Conservation (phyloP, 1,140 invertebrate genomes). For the Drosophila albomicans region DNA sequence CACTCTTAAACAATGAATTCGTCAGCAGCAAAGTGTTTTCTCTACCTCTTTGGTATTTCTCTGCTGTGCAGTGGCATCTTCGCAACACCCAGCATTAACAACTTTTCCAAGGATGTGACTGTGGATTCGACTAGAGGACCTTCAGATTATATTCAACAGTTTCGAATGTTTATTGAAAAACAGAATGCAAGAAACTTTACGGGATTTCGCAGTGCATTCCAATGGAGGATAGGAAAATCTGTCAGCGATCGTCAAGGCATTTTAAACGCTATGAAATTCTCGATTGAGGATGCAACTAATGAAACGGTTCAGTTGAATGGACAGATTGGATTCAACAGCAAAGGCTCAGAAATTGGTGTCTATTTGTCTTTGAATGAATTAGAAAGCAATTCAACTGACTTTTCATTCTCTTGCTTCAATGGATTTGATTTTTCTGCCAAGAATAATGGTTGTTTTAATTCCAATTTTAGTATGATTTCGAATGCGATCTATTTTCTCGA, state of each 20-base stretch:
- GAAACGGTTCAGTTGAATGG: background rate
- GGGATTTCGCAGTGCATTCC: background rate
- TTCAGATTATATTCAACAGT: background rate
- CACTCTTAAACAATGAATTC: background rate
- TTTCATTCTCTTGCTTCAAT: background rate
- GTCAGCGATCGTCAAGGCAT: background rate
- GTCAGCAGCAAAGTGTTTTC: background rate
- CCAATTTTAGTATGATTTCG: slow-evolving; percentile 28
- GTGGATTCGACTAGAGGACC: background rate
- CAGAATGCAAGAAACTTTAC: background rate
- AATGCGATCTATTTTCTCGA: slow-evolving; percentile 51
- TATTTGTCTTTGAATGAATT: background rate
- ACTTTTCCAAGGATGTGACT: background rate
- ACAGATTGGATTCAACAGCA: background rate
- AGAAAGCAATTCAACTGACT: background rate
- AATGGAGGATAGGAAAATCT: background rate
- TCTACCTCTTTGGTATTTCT: background rate
- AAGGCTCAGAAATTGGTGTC: background rate
- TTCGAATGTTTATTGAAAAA: background rate
- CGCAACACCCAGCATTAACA: background rate
- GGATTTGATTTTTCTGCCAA: background rate
- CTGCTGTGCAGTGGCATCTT: background rate
- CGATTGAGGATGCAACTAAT: background rate
- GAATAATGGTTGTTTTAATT: slow-evolving; percentile 32
- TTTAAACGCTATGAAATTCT: background rate